Evolutionary conservation across 1,140 invertebrate species (phyloP).

Genomic region (Chironomus tepperi): DNA sequence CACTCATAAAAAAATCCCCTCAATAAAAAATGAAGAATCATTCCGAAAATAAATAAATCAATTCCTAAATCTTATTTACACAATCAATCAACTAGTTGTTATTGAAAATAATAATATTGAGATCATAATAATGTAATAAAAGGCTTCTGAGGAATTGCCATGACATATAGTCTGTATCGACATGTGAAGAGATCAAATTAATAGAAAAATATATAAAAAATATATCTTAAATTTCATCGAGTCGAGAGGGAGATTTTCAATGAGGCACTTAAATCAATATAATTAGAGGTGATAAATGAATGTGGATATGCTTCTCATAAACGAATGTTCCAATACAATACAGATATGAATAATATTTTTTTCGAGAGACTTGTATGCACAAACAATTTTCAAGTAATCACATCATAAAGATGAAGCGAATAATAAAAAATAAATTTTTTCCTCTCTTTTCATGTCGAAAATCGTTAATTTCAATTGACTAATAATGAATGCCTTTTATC

Average conservation of each 20-base stretch:
- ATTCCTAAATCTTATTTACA: neutral
- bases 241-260: neutral
- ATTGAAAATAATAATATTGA: neutral
- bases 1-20: no score
- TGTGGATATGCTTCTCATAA: neutral
- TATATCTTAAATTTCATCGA: neutral
- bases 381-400: slow-evolving; percentile 9
- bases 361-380: neutral
- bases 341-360: neutral
- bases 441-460: neutral
- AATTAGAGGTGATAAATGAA: slow-evolving; percentile 14
- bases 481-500: slow-evolving; percentile 14
- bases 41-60: neutral
- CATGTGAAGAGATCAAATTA: neutral
- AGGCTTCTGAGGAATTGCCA: slow-evolving; percentile 8
- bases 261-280: slow-evolving; percentile 8
- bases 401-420: slow-evolving; percentile 12
- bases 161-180: slow-evolving; percentile 6
- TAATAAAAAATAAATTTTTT: slow-evolving; percentile 5
- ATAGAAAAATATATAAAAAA: neutral
- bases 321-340: no score
- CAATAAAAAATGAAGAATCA: no score
- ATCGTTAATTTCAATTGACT: slow-evolving; percentile 14
- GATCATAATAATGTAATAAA: neutral
- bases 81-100: slow-evolving; percentile 8